Conservation (phyloP, 1,140 invertebrate genomes). For the Musca domestica region DNA sequence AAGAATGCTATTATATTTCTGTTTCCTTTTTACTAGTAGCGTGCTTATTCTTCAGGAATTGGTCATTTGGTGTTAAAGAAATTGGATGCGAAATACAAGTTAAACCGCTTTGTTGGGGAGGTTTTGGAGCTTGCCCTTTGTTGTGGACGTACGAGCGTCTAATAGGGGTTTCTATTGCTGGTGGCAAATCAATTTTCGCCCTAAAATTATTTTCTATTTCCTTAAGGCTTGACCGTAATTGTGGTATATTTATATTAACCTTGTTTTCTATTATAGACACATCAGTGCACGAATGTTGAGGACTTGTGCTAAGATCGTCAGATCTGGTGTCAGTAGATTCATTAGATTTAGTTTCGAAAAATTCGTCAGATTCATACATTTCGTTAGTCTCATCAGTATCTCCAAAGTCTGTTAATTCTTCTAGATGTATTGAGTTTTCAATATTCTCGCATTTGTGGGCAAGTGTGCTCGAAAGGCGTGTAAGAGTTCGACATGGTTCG, state of each 20-base stretch:
- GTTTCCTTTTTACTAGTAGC: neutral
- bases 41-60: neutral
- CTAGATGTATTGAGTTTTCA: no score
- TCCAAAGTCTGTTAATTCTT: no score
- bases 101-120: constrained; percentile 25
- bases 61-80: neutral
- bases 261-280: constrained; percentile 10
- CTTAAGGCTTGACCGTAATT: constrained; percentile 39
- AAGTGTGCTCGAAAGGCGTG: no score
- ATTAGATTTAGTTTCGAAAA: constrained; percentile 4
- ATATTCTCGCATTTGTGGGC: no score
- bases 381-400: no score
- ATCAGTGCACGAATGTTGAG: no score
- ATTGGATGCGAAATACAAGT: neutral
- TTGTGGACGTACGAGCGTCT: constrained; percentile 27
- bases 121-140: constrained; percentile 45
- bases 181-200: constrained; percentile 32
- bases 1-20: neutral
- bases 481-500: no score
- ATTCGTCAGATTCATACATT: neutral
- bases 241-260: constrained; percentile 37
- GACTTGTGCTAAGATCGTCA: neutral
- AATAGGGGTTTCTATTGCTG: neutral
- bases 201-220: constrained; percentile 46
- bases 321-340: neutral